A percentile compares a stretch with the other conserved stretches of the same genome.
Evolutionary conservation across 1,140 invertebrate genomes (phyloP).

Genomic region (Chionoecetes opilio): DNA sequence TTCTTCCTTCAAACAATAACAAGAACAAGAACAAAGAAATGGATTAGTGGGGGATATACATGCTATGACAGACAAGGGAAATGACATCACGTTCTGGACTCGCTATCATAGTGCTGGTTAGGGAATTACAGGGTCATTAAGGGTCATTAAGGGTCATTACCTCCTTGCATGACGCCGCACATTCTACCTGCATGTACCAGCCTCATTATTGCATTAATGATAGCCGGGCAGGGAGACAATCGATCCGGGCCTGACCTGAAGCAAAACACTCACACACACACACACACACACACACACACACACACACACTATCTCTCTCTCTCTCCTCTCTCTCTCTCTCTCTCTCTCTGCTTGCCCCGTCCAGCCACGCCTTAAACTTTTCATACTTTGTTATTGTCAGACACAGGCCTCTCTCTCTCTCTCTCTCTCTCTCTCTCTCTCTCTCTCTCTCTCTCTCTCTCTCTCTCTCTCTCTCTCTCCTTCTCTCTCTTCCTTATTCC

Average conservation of each 20-base stretch:
- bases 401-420: neutral
- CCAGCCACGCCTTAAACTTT: slow-evolving; percentile 8
- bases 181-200: no score
- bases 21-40: no score
- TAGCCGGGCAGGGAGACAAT: neutral
- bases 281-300: slow-evolving; percentile 32
- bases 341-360: neutral
- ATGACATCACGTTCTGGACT: no score
- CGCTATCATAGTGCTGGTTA: no score
- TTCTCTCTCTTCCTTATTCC: neutral
- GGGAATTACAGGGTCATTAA: no score
- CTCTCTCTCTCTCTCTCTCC: neutral
- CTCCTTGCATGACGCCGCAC: no score
- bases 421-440: neutral
- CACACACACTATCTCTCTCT: slow-evolving; percentile 15
- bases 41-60: no score
- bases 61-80: no score
- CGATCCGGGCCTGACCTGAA: neutral
- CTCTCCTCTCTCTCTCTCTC: slow-evolving; percentile 19
- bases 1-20: no score
- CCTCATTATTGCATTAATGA: no score
- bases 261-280: slow-evolving; percentile 41
- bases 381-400: neutral
- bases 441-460: neutral
- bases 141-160: no score